Base-by-base conservation (phyloP, 1,140 invertebrate genomes). In the Saccostrea echinata region DNA sequence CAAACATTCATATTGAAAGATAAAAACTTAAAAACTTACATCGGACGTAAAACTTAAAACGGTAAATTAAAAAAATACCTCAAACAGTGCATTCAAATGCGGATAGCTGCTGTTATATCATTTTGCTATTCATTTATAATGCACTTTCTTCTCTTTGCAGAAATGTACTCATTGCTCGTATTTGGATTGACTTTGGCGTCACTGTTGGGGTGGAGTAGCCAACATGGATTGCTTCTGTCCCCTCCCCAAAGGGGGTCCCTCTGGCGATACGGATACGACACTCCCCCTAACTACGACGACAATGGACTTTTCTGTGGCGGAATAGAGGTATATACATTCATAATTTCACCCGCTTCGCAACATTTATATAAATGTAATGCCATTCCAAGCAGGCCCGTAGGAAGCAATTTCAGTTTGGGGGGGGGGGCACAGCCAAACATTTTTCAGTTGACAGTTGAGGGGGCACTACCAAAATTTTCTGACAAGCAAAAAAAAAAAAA, bases 221-320 rank as follows among this genome's bases (percentile, higher is more conserved):
- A 87, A 18, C 98, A 98, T 95, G 97, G 97, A 21, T 96, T 96
- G 95, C 94, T 97, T 92, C 98, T 98, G 97, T 97, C 98, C 94
- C 98, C 98, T 0, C 97, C 98, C 0, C 96, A 97, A 0, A 96
- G 98, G n/a, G 98, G 98, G 94, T 97, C 97, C 12, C 98, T 98
- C 97, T 99, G 98, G 98, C 95, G 98, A 80, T 97, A 98, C 92
- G 98, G 98, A 1, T 98, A 97, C 95, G 97, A 97, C 1, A 98
- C 97, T 95, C 97, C 98, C 0, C 97, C 98, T 9, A 98, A 99
- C 94, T 98, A 98, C 92, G 98, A 98, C 90, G 98, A 99, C 93
- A 98, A 98, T 91, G 97, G 97, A 92, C 94, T 97, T 0, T 97
- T 96, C 92, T 97, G 97, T 88, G 98, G 98, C 4, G 98, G 98